A percentile compares a stretch with the other conserved stretches of the same genome.
These are phyloP conservation scores for Ianthella basta DNA, from an alignment of 37 sponge, comb jelly and placozoan genomes.

Conservation along the genomic window DNA sequence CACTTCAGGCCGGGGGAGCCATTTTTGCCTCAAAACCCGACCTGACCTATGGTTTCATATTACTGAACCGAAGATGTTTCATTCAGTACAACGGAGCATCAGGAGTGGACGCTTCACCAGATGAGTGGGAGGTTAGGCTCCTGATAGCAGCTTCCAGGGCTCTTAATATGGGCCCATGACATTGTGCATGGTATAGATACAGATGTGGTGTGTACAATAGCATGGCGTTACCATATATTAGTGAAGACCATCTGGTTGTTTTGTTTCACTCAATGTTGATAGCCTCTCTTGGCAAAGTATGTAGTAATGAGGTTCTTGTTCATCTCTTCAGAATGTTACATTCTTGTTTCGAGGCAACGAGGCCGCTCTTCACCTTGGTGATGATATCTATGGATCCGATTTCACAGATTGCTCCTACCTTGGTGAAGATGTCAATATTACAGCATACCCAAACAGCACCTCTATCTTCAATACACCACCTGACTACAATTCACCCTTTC, in stretches of 20 bases:
- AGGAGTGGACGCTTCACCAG: background rate
- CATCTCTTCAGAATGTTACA: background rate
- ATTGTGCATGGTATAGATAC: too few species aligned
- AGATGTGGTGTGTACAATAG: background rate
- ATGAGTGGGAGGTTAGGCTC: background rate
- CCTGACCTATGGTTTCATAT: too few species aligned
- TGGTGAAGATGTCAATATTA: background rate
- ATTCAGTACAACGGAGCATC: background rate
- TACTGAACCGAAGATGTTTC: constrained; percentile 12
- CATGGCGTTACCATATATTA: too few species aligned
- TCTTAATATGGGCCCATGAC: too few species aligned
- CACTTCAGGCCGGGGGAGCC: background rate
- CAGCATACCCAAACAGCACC: background rate
- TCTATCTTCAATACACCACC: background rate
- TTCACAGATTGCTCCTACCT: background rate
- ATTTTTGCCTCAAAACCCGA: constrained; percentile 22
- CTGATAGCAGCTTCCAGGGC: too few species aligned
- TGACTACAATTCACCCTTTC: background rate
- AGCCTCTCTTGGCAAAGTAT: too few species aligned
- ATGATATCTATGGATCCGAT: background rate
- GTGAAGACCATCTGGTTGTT: too few species aligned
- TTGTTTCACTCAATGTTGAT: background rate
- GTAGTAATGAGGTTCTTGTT: too few species aligned
- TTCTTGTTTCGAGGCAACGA: background rate
- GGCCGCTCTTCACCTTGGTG: background rate